Percentiles rank a stretch among this genome's conserved stretches.
Conservation (phyloP, 2,113 vertebrate species). For the Malurus alboscapulatus region DNA sequence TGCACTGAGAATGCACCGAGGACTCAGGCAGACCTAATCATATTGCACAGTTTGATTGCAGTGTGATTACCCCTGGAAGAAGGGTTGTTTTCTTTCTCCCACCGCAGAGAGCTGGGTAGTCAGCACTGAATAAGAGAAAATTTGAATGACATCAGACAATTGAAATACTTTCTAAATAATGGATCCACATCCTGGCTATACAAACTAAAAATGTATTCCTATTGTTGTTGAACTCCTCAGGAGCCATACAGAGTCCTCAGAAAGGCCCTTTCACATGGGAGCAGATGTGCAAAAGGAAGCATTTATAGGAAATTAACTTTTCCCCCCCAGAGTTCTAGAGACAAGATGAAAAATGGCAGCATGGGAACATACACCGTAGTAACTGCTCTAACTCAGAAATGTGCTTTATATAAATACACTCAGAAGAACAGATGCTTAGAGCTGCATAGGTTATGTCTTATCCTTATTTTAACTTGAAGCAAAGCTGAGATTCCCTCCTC, state of each 20-base stretch:
- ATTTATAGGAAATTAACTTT: conserved; percentile 35
- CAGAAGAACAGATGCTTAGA: neutral
- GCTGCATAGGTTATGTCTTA: neutral
- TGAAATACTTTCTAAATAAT: conserved; percentile 60
- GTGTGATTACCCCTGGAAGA: conserved; percentile 50
- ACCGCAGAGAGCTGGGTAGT: conserved; percentile 6
- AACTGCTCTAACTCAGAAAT: neutral
- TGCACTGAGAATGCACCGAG: conserved; percentile 35
- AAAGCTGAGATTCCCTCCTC: neutral
- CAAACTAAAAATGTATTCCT: conserved; percentile 26
- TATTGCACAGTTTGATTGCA: conserved; percentile 55
- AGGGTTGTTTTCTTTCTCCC: conserved; percentile 48
- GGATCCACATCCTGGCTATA: conserved; percentile 31
- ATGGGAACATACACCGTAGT: neutral
- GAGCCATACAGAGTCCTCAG: neutral
- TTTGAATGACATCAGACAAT: conserved; percentile 62
- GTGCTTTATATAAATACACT: neutral
- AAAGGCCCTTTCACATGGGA: conserved; percentile 18
- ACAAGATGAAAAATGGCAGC: conserved; percentile 22
- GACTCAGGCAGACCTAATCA: conserved; percentile 48
- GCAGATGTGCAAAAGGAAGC: neutral
- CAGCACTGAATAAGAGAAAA: conserved; percentile 46
- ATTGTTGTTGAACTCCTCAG: conserved; percentile 30
- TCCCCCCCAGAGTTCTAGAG: neutral
- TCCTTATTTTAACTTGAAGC: neutral